Evolutionary conservation across 2,797 vertebrate species (phyloP), one percentile per base, ranked within the genome.

Genomic region (Xerus rutilus): DNA sequence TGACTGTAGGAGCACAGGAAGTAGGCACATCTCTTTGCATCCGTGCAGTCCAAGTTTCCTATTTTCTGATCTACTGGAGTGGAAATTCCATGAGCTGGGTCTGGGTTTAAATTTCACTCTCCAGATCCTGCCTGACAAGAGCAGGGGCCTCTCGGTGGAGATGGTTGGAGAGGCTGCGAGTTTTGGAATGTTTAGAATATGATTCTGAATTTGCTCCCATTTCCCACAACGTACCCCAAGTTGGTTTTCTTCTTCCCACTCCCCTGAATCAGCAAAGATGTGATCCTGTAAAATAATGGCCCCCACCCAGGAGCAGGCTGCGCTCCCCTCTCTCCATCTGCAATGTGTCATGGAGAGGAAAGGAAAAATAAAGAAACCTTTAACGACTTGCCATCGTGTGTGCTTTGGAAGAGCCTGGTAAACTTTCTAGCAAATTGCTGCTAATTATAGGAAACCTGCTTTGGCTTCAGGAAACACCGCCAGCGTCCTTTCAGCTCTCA

Each of bases 371-470:
- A 96, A 97, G 96, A 94, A 97, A 83, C 21, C 59, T 59, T 70
- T 78, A 89, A 64, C 86, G 77, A 96, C 89, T 93, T 96, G 96
- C 65, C 91, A 74, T 78, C 86, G 39, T 98, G 97, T 98, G 72
- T 96, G 95, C 97, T 97, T 98, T 86, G 96, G 97, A 98, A 98
- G 95, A 90, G 96, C 88, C 98, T 97, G 81, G 96, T 97, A 97
- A 97, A 98, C 97, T 97, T 98, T 98, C 97, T 97, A 98, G 98
- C 98, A 98, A 98, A 98, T 98, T 98, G 98, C 97, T 98, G 96
- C 98, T 98, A 98, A 98, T 98, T 98, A 98, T 97, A 98, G 97
- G 97, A 98, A 98, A 98, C 98, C 98, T 96, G 98, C 89, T 97
- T 97, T 96, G 97, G 98, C 97, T 1, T 83, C 81, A 93, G 97